Evolutionary conservation across 2,113 vertebrate species (phyloP).

Genomic region (Apaloderma vittatum): DNA sequence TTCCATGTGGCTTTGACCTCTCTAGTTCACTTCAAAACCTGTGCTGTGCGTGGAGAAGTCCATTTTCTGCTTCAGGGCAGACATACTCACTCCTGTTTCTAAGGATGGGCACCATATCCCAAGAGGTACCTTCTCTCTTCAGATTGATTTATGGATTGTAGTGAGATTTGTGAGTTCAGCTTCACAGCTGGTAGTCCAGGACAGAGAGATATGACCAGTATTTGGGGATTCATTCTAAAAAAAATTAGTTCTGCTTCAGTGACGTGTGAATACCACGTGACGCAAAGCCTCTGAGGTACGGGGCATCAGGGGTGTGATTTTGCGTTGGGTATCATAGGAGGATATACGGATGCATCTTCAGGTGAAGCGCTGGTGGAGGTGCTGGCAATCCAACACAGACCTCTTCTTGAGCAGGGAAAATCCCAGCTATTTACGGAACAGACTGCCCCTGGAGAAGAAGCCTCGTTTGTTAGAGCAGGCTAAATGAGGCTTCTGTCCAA

Average conservation of each 20-base stretch:
- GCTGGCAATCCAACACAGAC: not conserved
- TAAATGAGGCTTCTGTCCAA: not conserved
- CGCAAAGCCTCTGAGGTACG: not conserved
- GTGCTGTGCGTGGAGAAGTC: not conserved
- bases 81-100: not conserved
- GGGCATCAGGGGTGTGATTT: not conserved
- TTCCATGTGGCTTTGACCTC: conserved; percentile 3
- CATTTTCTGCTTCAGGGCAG: not conserved
- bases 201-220: not conserved
- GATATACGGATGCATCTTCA: not conserved
- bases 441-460: not conserved
- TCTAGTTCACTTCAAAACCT: not conserved
- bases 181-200: not conserved
- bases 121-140: not conserved
- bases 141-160: not conserved
- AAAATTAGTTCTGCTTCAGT: not conserved
- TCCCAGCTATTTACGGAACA: not conserved
- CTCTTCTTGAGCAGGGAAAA: not conserved
- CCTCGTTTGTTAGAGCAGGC: not conserved
- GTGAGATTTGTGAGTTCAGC: not conserved
- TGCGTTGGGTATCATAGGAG: not conserved
- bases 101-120: not conserved
- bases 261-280: not conserved
- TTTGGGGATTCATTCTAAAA: not conserved
- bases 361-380: not conserved